Percentiles rank a stretch among this genome's conserved stretches.
These are phyloP conservation scores for Pollenia labialis DNA, from an alignment of 2,888 invertebrate genomes.

Conservation along the genomic window DNA sequence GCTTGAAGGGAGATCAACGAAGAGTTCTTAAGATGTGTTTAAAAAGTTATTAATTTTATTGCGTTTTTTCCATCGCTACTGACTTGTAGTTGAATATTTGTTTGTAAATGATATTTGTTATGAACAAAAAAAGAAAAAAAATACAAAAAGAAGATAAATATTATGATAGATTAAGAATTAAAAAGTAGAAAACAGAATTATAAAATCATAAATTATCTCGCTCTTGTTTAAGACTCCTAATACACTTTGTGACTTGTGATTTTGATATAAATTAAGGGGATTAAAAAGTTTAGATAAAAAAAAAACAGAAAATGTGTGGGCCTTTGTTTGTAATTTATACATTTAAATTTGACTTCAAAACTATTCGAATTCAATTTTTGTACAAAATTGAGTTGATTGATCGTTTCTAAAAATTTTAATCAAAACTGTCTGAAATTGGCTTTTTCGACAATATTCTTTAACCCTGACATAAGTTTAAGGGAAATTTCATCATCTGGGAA, in stretches of 20 bases:
- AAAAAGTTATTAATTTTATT: conserved; percentile 65
- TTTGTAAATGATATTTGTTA: conserved; percentile 40
- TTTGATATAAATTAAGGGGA: conserved; percentile 23
- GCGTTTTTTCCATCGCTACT: conserved; percentile 10
- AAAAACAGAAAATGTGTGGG: neutral
- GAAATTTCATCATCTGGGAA: conserved; percentile 10
- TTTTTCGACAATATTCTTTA: conserved; percentile 35
- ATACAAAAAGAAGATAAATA: conserved; percentile 34
- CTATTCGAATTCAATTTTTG: neutral
- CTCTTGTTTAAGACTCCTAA: neutral
- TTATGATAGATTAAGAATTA: conserved; percentile 46
- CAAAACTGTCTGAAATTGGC: neutral
- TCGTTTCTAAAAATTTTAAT: neutral
- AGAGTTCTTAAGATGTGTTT: conserved; percentile 42
- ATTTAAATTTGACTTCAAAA: conserved; percentile 9
- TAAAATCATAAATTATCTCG: conserved; percentile 14
- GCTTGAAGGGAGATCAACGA: conserved; percentile 30
- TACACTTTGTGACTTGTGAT: neutral
- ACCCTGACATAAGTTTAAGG: conserved; percentile 26
- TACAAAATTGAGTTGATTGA: neutral
- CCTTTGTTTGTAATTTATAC: conserved; percentile 34
- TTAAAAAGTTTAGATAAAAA: neutral
- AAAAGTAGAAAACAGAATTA: conserved; percentile 17
- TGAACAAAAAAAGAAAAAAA: neutral
- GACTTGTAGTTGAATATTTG: conserved; percentile 37